Base-by-base conservation (phyloP, 2,797 vertebrate genomes). In the Avahi laniger region DNA sequence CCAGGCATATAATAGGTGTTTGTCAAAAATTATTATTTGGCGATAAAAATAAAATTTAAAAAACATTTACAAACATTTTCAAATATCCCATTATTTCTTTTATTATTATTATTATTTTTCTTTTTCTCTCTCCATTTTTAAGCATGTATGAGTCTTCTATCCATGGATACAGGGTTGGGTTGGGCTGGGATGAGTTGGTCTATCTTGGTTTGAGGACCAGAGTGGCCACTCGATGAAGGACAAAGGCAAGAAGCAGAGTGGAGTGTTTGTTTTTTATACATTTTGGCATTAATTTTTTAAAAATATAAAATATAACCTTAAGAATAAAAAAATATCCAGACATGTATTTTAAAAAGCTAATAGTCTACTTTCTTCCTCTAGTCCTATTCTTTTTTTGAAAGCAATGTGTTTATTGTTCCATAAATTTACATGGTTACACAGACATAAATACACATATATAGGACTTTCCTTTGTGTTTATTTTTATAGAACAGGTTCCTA, bases 401-500 rank as follows among this genome's bases (percentile, higher is more conserved):
- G 35, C 20, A 82, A 46, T 65, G 26, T n/a, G 54, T 82, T 90
- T 57, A 78, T 81, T 24, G n/a, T 93, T 70, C n/a, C 52, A 85
- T 78, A 86, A 86, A 65, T 82, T 61, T 54, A 85, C 54, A 70
- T 80, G 50, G 38, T 81, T 81, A 48, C 33, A 73, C n/a, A 82
- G 52, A 52, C 4, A 22, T 50, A 86, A 89, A 57, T 28, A 50
- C 24, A 76, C 50, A 76, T 69, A 89, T 69, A 26, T 67, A 86
- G 26, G 48, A 7, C 6, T 78, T 89, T 94, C 30, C 7, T 85
- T 57, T n/a, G 75, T 65, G 52, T 33, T 70, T 61, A 73, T 18
- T 92, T 93, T 78, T 81, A 91, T 52, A 72, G 84, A 97, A 91
- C 76, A 78, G 48, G 2, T 89, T 59, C 50, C 7, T 95, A 76